Evolutionary conservation across 2,888 invertebrate genomes (phyloP).

Genomic region (Achlya flavicornis): DNA sequence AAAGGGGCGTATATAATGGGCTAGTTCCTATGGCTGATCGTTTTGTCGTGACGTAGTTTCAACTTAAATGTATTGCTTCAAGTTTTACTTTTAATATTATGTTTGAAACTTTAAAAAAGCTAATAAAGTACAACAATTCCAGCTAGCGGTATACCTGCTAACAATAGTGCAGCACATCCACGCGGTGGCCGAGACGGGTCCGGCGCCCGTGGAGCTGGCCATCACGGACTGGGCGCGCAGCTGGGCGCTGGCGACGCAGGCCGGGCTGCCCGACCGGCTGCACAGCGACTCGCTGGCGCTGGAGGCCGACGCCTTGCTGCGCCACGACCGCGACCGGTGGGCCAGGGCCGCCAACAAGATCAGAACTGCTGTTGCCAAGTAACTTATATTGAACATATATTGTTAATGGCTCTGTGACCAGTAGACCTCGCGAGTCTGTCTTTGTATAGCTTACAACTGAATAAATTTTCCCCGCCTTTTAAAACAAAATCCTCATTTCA

Average conservation of each 20-base stretch:
- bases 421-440: too few relatives aligned
- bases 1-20: too few relatives aligned
- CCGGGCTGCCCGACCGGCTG: constrained; percentile 55
- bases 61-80: too few relatives aligned
- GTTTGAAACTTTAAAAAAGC: too few relatives aligned
- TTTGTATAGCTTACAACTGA: too few relatives aligned
- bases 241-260: constrained; percentile 71
- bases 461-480: too few relatives aligned
- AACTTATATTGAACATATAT: too few relatives aligned
- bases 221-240: constrained; percentile 77
- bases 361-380: constrained; percentile 47
- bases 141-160: constrained; percentile 74
- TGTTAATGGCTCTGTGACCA: too few relatives aligned
- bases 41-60: too few relatives aligned
- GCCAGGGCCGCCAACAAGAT: constrained; percentile 29
- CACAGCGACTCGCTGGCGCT: constrained; percentile 42
- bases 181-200: constrained; percentile 47
- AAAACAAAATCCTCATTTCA: too few relatives aligned
- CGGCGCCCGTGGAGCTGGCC: constrained; percentile 56
- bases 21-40: too few relatives aligned
- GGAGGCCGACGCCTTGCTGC: constrained; percentile 58
- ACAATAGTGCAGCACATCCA: constrained; percentile 62
- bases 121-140: background rate
- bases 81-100: too few relatives aligned
- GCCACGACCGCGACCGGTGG: constrained; percentile 56